Evolutionary conservation across 2,888 invertebrate species (phyloP).

Genomic region (Taenaris catops): DNA sequence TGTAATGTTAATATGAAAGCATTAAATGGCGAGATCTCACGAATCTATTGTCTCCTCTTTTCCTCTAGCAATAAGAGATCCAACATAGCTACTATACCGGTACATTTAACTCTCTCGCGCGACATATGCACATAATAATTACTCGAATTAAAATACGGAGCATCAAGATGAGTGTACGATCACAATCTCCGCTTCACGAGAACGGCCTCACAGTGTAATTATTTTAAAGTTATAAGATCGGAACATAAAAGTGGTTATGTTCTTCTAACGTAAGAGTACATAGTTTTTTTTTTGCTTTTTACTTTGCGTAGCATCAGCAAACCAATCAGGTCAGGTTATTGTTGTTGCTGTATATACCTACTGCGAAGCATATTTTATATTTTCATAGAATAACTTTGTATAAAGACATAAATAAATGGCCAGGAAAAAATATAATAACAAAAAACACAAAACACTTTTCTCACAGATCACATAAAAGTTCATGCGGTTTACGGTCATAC

Average conservation of each 20-base stretch:
- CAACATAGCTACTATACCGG: constrained; percentile 41
- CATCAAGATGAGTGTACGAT: constrained; percentile 39
- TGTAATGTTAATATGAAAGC: constrained; percentile 1
- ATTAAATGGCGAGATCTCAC: constrained; percentile 47
- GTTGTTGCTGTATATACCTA: no score
- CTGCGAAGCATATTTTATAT: no score
- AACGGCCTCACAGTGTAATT: constrained; percentile 19
- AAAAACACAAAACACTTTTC: constrained; percentile 13
- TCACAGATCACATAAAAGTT: constrained; percentile 18
- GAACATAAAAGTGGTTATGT: constrained; percentile 6
- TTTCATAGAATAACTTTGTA: no score
- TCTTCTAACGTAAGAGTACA: constrained; percentile 2
- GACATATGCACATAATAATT: constrained; percentile 34
- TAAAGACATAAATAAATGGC: no score
- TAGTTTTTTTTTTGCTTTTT: no score
- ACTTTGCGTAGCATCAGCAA: no score
- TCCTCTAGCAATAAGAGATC: constrained; percentile 56
- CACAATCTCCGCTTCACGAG: constrained; percentile 32
- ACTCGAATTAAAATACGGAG: constrained; percentile 38
- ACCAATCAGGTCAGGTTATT: no score
- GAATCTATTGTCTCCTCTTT: constrained; percentile 65
- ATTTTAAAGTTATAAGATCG: constrained; percentile 13
- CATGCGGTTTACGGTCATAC: constrained; percentile 16
- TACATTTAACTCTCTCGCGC: constrained; percentile 52
- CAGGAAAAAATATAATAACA: constrained; percentile 5